Base-by-base conservation (phyloP, 23 tunicate species). In the Phallusia fumigata region DNA sequence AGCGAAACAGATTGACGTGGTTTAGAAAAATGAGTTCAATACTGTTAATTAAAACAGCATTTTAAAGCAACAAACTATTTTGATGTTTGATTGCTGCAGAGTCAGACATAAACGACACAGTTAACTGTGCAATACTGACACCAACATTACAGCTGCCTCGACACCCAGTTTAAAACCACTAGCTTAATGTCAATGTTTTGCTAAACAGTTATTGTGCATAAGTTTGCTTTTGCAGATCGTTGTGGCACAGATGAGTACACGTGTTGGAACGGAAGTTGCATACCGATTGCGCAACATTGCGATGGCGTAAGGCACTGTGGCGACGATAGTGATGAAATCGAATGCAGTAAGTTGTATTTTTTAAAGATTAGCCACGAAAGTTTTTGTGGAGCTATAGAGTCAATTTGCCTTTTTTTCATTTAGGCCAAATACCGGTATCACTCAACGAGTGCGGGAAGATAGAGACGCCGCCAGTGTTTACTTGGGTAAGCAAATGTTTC, bases 261-360 rank as follows among this genome's bases (percentile, higher is more conserved):
- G 45, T 83, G 86, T 28, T 83, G 86, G 86, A 83, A 49, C 24
- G 86, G 86, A 44, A 35, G 11, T 74, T 83, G 86, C 31, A 35
- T 83, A 0, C 36, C 36, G 0, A 28, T 13, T 21, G 6, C n/a
- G 3, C 16, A 45, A 33, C 65, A 50, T n/a, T 83, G 86, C 47
- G 79, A 83, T 74, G 78, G 74, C 16, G 36, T 34, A 10, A 45
- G 22, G 0, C 78, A 83, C 44, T 83, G 86, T 44, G 40, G 34
- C 10, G 86, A 83, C 47, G 49, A 75, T 69, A 83, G 86, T 36
- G 86, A 83, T 31, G 86, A 83, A 74, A 83, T 83, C 18, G 86
- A 83, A 51, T 83, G 86, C 49, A 78, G 86, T 83, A 22, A 65
- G 84, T 0, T 58, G 16, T 58, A 24, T 58, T 58, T 58, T n/a